Conservation (phyloP, 2,113 vertebrate species). For the Oophaga pumilio region DNA sequence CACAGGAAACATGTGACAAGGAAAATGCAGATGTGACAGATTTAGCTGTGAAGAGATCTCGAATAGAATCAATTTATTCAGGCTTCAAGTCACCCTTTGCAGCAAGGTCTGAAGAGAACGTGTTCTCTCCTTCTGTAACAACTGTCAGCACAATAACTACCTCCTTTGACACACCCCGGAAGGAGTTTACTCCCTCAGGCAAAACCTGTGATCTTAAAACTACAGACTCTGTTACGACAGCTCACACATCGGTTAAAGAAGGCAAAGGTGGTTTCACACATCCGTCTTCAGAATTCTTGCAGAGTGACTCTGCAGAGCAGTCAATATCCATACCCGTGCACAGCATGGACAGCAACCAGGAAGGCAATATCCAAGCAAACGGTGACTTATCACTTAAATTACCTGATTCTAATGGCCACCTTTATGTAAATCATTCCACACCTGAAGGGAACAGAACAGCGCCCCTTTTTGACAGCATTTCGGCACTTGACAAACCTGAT, state of each 20-base stretch:
- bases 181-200: conserved; percentile 60
- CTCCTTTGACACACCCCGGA: conserved; percentile 67
- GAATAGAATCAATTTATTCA: conserved; percentile 86
- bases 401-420: conserved; percentile 37
- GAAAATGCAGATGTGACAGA: conserved; percentile 63
- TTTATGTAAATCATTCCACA: conserved; percentile 60
- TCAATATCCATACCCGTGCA: conserved; percentile 58
- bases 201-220: conserved; percentile 61
- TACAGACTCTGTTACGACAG: conserved; percentile 58
- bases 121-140: conserved; percentile 70
- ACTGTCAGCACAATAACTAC: conserved; percentile 68
- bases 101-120: conserved; percentile 67
- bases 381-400: conserved; percentile 42
- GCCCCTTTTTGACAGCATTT: conserved; percentile 36
- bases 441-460: conserved; percentile 30
- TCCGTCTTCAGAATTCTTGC: conserved; percentile 50
- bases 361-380: conserved; percentile 64
- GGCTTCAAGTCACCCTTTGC: conserved; percentile 74
- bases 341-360: conserved; percentile 77
- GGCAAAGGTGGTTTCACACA: conserved; percentile 58
- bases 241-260: conserved; percentile 64
- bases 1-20: conserved; percentile 65
- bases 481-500: conserved; percentile 62
- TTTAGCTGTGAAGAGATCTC: conserved; percentile 74
- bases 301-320: conserved; percentile 64